Base-by-base conservation (phyloP, 2,797 vertebrate species). In the Aeoliscus strigatus region DNA sequence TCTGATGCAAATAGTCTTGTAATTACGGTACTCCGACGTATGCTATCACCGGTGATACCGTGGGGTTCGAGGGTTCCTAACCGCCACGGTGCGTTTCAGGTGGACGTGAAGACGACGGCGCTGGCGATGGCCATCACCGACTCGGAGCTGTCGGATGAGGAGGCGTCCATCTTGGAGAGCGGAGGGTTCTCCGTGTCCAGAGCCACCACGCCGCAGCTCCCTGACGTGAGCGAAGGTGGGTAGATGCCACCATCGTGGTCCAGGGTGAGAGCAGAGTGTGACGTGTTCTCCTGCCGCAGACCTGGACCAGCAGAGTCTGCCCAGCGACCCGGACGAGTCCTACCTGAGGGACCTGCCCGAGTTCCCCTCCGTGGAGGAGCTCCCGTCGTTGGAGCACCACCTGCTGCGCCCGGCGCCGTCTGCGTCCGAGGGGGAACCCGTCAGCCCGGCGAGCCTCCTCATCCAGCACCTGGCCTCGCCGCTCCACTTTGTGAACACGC, bases 51-150 rank as follows among this genome's bases (percentile, higher is more conserved):
- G n/a, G n/a, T n/a, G n/a, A n/a, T n/a, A n/a, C n/a, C n/a, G n/a
- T n/a, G n/a, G n/a, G n/a, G n/a, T n/a, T n/a, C n/a, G n/a, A n/a
- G n/a, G n/a, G n/a, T n/a, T n/a, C n/a, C n/a, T n/a, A n/a, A n/a
- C n/a, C n/a, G n/a, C n/a, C n/a, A n/a, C n/a, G n/a, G n/a, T n/a
- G n/a, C n/a, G n/a, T n/a, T n/a, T n/a, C n/a, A 99, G 96, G 92
- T 98, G 83, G 96, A 99, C 50, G 91, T 92, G 63, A 97, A 92
- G 81, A 95, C 95, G 40, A 96, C 95, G 1, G 94, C 95, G 1
- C 66, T 99, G 83, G 96, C 96, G 0, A 89, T 99, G 88, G 94
- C 96, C 62, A 99, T 99, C 77, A 99, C 96, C 1, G 96, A 99
- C 86, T 99, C 96, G 0, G 96, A 99, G 81, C 60, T 99, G 31